Percentiles rank a stretch among this genome's conserved stretches.
phyloP scores from a whole-genome alignment of 2,113 vertebrate species.

The Calypte anna region DNA sequence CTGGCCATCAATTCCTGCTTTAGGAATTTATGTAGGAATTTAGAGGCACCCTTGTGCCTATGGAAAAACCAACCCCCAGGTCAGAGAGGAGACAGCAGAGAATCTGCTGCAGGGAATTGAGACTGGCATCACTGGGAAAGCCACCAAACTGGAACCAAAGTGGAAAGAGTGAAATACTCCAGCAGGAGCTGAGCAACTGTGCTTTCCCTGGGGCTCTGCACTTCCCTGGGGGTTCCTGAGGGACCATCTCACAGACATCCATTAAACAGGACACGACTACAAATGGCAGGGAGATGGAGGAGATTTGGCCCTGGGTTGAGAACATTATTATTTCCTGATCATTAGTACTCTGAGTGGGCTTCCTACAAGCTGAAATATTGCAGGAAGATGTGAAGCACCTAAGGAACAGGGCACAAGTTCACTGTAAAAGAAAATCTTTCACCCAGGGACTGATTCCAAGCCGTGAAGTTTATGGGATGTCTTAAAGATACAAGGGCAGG shows the following conservation, averaged over 20 bases:
- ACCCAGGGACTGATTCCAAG: neutral
- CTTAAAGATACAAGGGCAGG: neutral
- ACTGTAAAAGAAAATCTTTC: neutral
- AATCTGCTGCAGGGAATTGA: neutral
- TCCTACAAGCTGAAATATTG: neutral
- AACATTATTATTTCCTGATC: constrained; percentile 17
- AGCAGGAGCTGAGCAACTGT: neutral
- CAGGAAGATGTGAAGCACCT: neutral
- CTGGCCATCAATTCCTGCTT: neutral
- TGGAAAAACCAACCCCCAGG: neutral
- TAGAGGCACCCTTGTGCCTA: neutral
- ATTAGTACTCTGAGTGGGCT: neutral
- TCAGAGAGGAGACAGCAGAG: neutral
- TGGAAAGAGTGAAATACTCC: neutral
- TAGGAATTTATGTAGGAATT: too few relatives aligned
- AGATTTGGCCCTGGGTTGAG: constrained; percentile 15
- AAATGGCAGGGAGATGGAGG: neutral
- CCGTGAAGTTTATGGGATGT: neutral
- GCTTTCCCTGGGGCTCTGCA: neutral
- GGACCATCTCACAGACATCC: neutral
- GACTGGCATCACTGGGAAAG: neutral
- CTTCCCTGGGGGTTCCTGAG: neutral
- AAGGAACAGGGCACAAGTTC: neutral
- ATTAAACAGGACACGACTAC: neutral
- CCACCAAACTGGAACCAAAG: neutral